Base-by-base conservation (phyloP, 2,113 vertebrate genomes). In the Microtus oregoni region DNA sequence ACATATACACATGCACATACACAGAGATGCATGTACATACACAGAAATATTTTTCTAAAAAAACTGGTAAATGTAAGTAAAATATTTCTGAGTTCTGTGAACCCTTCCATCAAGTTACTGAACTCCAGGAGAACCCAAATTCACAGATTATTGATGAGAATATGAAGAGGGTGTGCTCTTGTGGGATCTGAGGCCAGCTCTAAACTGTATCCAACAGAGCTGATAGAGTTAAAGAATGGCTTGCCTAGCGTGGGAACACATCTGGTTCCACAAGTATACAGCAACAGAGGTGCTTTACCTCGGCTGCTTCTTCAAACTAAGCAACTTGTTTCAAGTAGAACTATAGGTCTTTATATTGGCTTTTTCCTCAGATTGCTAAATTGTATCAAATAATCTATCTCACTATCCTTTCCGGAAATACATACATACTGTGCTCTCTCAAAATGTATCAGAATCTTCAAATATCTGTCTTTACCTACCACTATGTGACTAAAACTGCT, bases 311-410 rank as follows among this genome's bases (percentile, higher is more conserved):
- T 50, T 61, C 50, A 90, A 87, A 63, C 10, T 14, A 95, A 92
- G 78, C 20, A 86, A 90, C 17, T 89, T 73, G 88, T 20, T 82
- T 90, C 19, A 91, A 72, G 47, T 73, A 96, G 89, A 94, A 94
- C 14, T 22, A 82, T 55, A 70, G 41, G 93, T 92, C 94, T 50
- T 79, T 93, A 15, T 73, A 87, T 30, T 93, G 32, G 44, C 72
- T 91, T 91, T 78, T 82, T 87, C 20, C 35, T 94, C 24, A 95
- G 96, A 55, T 72, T 78, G 77, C n/a, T 90, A 94, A 92, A 87
- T 78, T 88, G 15, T 52, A 78, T 78, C 52, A 92, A 90, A 72
- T 73, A 73, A 86, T 89, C 72, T 44, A 92, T 77, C 85, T 93
- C 30, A 95, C 58, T 77, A 77, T 41, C 15, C n/a, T 94, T 96